A percentile compares a stretch with the other conserved stretches of the same genome.
Conservation (phyloP, 2,113 vertebrate species). For the Marmota flaviventris region DNA sequence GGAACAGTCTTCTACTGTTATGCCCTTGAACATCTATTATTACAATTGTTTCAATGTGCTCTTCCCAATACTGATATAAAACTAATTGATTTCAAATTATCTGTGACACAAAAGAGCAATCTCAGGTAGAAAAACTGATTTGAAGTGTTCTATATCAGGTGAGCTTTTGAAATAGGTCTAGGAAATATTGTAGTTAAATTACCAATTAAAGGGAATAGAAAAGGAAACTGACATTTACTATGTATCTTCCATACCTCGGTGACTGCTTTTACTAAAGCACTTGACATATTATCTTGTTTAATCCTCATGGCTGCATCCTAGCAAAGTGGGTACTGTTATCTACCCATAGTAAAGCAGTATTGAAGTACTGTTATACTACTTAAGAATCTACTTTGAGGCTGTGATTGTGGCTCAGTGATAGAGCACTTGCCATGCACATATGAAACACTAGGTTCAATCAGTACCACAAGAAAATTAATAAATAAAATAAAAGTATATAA, state of each 20-base stretch:
- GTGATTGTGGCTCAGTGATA: too few relatives aligned
- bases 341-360: slow-evolving; percentile 24
- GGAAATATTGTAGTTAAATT: neutral
- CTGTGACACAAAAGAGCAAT: slow-evolving; percentile 47
- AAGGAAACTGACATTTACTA: neutral
- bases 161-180: slow-evolving; percentile 33
- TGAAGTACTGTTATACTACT: neutral
- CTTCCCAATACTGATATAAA: slow-evolving; percentile 37
- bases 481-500: too few relatives aligned
- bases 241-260: neutral
- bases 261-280: neutral
- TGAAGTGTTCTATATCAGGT: neutral
- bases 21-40: neutral
- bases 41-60: neutral
- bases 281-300: neutral
- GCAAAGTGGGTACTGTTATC: neutral
- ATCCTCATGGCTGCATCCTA: neutral
- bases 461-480: too few relatives aligned
- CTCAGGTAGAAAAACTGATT: slow-evolving; percentile 41
- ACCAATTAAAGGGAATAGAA: neutral
- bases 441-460: too few relatives aligned
- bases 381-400: too few relatives aligned
- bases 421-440: too few relatives aligned
- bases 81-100: slow-evolving; percentile 51
- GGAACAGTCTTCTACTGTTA: neutral